Percentiles rank a stretch among this genome's conserved stretches.
These are phyloP conservation scores for Clarias pachynema DNA, from an alignment of 2,797 vertebrate species.

Conservation along the genomic window DNA sequence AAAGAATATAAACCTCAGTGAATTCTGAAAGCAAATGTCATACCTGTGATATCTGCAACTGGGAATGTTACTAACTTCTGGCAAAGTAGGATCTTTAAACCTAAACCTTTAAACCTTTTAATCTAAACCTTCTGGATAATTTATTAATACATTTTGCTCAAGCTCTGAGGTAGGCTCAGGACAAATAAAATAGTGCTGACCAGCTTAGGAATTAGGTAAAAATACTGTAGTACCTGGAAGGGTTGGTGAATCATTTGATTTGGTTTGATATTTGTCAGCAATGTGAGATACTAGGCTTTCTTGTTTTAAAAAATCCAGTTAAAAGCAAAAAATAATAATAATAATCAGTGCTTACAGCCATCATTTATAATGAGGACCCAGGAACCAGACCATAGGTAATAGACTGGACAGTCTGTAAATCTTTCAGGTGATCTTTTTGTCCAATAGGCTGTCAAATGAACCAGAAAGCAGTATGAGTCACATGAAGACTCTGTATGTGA, in stretches of 20 bases:
- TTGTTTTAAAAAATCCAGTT: background rate
- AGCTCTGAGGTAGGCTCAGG: background rate
- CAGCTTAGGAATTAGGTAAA: background rate
- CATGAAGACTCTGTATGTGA: background rate
- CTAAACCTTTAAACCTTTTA: no score
- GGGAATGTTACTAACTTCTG: no score
- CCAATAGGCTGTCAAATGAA: background rate
- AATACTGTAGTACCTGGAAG: background rate
- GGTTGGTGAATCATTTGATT: background rate
- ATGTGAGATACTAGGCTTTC: background rate
- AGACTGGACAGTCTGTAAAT: background rate
- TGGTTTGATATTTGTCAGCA: background rate
- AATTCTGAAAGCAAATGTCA: no score
- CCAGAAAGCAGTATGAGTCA: background rate
- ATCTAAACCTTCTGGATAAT: no score
- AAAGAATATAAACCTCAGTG: background rate
- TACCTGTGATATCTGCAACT: no score
- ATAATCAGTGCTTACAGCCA: background rate
- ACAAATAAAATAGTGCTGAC: background rate
- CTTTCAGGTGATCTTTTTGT: background rate
- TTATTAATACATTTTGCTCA: no score
- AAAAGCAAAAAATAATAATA: background rate
- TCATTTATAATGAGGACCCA: background rate
- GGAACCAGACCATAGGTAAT: background rate
- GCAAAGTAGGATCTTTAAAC: no score